Percentiles rank a stretch among this genome's conserved stretches.
Evolutionary conservation across 2,797 vertebrate genomes (phyloP).

Genomic region (Labroides dimidiatus): DNA sequence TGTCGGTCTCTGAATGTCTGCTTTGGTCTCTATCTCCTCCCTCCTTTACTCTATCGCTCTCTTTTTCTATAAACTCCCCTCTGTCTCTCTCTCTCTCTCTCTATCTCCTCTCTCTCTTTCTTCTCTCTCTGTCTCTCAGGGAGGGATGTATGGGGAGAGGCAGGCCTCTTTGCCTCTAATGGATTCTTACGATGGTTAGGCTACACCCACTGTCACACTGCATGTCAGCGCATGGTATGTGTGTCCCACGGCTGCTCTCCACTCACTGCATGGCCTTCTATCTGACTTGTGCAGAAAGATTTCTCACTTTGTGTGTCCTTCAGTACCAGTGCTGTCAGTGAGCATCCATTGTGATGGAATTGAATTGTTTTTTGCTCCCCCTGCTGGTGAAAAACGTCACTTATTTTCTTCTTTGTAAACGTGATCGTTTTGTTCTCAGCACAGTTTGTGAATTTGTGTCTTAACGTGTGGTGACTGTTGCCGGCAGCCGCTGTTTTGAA

Average conservation of each 20-base stretch:
- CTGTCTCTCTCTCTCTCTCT: conserved; percentile 73
- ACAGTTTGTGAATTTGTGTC: conserved; percentile 34
- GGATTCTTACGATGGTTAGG: conserved; percentile 89
- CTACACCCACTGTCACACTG: conserved; percentile 83
- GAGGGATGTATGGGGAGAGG: conserved; percentile 85
- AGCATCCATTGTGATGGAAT: conserved; percentile 49
- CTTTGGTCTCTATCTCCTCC: conserved; percentile 61
- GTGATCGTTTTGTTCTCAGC: conserved; percentile 18
- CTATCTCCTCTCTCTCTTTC: conserved; percentile 50
- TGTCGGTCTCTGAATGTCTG: conserved; percentile 6
- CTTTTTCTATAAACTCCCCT: conserved; percentile 55
- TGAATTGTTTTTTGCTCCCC: conserved; percentile 47
- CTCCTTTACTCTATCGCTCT: conserved; percentile 74
- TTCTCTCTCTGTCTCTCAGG: conserved; percentile 74
- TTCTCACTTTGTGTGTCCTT: conserved; percentile 31
- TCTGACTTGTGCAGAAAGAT: conserved; percentile 24
- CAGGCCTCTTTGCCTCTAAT: conserved; percentile 84
- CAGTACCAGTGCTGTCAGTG: conserved; percentile 33
- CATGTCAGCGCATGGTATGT: conserved; percentile 88
- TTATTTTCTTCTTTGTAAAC: conserved; percentile 14
- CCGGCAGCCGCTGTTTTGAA: conserved; percentile 17
- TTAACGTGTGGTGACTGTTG: conserved; percentile 27
- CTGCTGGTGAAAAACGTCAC: conserved; percentile 55
- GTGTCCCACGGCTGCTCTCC: conserved; percentile 72
- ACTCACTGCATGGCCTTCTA: conserved; percentile 73